Conservation (phyloP, 2,797 vertebrate genomes). For the Crypturellus tataupa region DNA sequence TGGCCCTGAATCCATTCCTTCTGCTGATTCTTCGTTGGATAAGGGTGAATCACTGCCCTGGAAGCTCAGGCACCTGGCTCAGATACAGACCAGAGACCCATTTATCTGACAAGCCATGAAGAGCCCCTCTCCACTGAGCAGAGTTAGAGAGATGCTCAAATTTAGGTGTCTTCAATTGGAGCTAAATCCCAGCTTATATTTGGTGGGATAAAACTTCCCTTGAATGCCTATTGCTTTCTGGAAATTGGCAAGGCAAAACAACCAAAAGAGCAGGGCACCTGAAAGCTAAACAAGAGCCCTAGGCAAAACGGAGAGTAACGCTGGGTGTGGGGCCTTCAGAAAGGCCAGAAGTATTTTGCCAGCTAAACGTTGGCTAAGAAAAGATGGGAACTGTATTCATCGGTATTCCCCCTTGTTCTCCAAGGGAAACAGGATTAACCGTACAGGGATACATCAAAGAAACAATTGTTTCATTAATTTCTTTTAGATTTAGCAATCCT, state of each 20-base stretch:
- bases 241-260: background rate
- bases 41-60: background rate
- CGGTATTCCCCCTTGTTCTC: background rate
- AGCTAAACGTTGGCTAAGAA: background rate
- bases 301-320: background rate
- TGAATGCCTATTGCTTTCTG: background rate
- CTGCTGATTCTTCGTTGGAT: background rate
- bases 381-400: background rate
- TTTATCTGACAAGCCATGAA: background rate
- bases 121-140: background rate
- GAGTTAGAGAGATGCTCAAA: background rate
- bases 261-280: background rate
- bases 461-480: background rate
- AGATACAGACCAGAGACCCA: background rate
- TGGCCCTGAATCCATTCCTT: background rate
- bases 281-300: background rate
- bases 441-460: rapidly evolving
- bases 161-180: background rate
- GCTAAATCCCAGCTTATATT: background rate
- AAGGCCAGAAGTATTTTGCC: background rate
- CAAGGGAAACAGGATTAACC: background rate
- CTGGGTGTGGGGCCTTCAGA: background rate
- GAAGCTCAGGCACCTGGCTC: background rate
- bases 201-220: background rate
- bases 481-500: background rate